These are phyloP conservation scores for Apistogramma diplotaenia DNA, from an alignment of 2,113 vertebrate genomes.

Conservation along the genomic window DNA sequence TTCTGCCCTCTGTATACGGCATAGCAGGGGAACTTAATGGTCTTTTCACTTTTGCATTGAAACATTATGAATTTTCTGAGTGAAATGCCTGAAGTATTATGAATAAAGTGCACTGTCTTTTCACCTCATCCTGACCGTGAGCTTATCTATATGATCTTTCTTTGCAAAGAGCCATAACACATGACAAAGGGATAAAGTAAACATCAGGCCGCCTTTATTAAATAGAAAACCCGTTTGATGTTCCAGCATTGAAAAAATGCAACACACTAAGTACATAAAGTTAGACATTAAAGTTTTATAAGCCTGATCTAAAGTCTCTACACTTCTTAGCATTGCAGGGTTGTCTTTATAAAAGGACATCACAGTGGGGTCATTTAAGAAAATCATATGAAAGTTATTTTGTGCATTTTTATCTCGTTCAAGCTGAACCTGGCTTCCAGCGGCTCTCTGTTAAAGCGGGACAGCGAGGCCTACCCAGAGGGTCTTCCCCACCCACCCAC, in stretches of 20 bases:
- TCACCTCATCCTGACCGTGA: conserved; percentile 8
- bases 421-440: conserved; percentile 91
- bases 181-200: conserved; percentile 19
- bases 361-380: background rate
- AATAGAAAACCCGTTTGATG: background rate
- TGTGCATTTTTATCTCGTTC: background rate
- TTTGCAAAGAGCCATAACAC: conserved; percentile 7
- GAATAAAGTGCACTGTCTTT: background rate
- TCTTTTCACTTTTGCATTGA: background rate
- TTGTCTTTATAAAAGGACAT: background rate
- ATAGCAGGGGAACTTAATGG: background rate
- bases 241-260: background rate
- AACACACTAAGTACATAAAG: background rate
- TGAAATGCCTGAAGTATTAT: background rate
- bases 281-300: background rate
- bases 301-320: background rate
- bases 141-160: background rate
- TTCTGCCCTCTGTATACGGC: background rate
- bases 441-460: conserved; percentile 90
- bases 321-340: no score
- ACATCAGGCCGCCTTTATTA: background rate
- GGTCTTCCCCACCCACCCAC: conserved; percentile 96
- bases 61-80: background rate
- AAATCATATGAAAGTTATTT: background rate
- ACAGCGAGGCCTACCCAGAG: conserved; percentile 90